Conservation (phyloP, 2,113 vertebrate genomes). For the Sinocyclocheilus maitianheensis region DNA sequence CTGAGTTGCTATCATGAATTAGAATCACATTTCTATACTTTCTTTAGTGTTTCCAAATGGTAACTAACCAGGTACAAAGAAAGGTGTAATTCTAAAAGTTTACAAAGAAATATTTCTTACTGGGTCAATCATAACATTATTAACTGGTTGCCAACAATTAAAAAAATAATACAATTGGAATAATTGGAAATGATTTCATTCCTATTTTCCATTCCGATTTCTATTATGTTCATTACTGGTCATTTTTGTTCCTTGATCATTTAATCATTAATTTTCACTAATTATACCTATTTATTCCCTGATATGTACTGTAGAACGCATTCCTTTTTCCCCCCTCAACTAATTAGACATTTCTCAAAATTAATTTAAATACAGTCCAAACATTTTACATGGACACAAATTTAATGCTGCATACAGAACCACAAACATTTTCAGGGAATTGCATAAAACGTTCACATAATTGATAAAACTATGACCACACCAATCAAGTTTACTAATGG, state of each 20-base stretch:
- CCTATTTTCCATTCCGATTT: not conserved
- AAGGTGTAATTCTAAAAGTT: not conserved
- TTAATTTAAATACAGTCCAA: no score
- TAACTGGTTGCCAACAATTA: not conserved
- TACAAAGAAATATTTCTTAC: not conserved
- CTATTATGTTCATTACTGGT: not conserved
- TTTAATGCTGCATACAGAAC: no score
- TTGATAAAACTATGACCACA: no score
- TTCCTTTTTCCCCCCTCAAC: not conserved
- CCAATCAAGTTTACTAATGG: no score
- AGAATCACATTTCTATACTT: not conserved
- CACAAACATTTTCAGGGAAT: no score
- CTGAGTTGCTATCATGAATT: not conserved
- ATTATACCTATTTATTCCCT: not conserved
- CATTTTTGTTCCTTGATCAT: not conserved
- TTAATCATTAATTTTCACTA: not conserved
- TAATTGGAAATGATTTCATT: not conserved
- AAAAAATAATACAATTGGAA: not conserved
- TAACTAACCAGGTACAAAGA: no score
- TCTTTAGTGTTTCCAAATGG: not conserved
- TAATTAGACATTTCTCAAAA: no score
- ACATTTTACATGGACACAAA: no score
- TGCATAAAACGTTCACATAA: no score
- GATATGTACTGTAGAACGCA: not conserved
- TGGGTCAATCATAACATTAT: not conserved